Percentiles rank a stretch among this genome's conserved stretches.
Evolutionary conservation across 2,113 vertebrate species (phyloP).

Genomic region (Cyphotilapia sp.): DNA sequence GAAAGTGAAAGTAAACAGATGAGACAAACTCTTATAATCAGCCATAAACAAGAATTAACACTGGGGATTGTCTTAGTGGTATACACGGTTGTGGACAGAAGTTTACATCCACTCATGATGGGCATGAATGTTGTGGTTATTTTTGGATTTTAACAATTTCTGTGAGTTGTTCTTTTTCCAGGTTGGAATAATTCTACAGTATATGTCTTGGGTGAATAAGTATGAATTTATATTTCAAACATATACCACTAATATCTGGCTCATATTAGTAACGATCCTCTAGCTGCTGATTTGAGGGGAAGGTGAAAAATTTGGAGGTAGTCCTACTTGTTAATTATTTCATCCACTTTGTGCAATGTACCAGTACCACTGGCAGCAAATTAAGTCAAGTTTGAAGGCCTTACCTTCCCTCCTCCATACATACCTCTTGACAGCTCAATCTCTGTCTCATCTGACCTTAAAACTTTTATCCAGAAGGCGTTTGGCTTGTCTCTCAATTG

Average conservation of each 20-base stretch:
- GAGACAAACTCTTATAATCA: background rate
- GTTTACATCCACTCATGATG: background rate
- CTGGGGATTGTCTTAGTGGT: background rate
- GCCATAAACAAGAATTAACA: background rate
- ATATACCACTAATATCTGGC: background rate
- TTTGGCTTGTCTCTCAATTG: background rate
- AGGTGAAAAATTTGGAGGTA: background rate
- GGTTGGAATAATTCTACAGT: background rate
- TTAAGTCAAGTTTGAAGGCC: background rate
- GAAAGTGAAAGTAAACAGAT: background rate
- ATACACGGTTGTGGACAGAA: background rate
- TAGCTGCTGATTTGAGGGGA: background rate
- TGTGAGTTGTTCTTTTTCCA: background rate
- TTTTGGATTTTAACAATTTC: background rate
- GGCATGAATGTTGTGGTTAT: background rate
- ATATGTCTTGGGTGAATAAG: background rate
- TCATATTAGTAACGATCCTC: background rate
- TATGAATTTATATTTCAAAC: background rate
- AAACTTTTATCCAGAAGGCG: background rate
- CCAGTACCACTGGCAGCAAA: background rate
- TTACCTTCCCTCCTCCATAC: background rate
- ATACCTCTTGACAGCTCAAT: background rate
- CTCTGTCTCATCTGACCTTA: background rate
- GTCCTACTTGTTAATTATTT: background rate
- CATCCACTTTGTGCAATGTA: background rate